These are phyloP conservation scores for Erpobdella octoculata DNA, from an alignment of 2,888 invertebrate species.

Conservation along the genomic window DNA sequence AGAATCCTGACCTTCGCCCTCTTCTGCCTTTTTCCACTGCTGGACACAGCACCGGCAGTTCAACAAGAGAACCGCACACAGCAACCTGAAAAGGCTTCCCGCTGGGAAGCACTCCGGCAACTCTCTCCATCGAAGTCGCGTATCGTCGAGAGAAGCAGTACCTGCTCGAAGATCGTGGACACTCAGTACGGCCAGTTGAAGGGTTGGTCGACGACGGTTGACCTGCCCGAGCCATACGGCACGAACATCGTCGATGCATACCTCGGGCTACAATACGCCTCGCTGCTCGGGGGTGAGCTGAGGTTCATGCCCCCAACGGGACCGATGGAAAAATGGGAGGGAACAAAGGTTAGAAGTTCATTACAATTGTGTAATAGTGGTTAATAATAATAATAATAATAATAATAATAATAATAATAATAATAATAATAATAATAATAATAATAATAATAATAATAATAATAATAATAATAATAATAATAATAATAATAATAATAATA, in stretches of 20 bases:
- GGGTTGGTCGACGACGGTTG: neutral
- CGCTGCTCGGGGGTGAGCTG: slow-evolving; percentile 76
- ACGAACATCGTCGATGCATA: slow-evolving; percentile 69
- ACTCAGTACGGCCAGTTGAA: neutral
- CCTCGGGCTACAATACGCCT: slow-evolving; percentile 84
- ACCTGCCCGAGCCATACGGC: neutral
- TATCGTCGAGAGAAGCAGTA: neutral
- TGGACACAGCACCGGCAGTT: neutral
- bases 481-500: neutral
- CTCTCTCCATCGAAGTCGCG: neutral
- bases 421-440: neutral
- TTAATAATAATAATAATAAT: neutral
- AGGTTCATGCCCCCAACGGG: slow-evolving; percentile 93
- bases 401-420: neutral
- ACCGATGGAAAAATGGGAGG: slow-evolving; percentile 68
- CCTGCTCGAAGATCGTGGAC: neutral
- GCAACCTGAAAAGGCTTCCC: neutral
- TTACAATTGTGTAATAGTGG: neutral
- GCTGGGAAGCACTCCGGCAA: neutral
- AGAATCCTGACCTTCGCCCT: neutral
- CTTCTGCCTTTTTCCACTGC: neutral
- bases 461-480: neutral
- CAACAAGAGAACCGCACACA: neutral
- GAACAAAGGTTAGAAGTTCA: neutral
- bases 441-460: neutral